Conservation (phyloP, 2,113 vertebrate species). For the Rhabdornis inornatus region DNA sequence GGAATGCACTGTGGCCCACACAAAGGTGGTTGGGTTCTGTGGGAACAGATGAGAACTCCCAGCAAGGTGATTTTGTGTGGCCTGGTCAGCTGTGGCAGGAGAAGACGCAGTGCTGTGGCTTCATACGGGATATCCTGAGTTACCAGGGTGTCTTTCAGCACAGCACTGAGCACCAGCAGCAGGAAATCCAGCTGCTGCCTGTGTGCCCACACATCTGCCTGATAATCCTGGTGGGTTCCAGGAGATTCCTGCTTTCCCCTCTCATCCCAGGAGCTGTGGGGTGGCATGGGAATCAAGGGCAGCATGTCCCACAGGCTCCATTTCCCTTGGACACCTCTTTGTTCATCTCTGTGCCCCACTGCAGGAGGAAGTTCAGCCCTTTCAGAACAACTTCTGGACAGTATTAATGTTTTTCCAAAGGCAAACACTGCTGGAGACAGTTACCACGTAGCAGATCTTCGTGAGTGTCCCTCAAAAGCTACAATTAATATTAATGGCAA, state of each 20-base stretch:
- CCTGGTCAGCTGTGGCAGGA: background rate
- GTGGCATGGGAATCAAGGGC: background rate
- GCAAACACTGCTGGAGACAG: background rate
- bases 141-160: background rate
- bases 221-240: background rate
- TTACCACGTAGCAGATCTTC: background rate
- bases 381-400: background rate
- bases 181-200: background rate
- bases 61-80: background rate
- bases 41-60: background rate
- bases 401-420: background rate
- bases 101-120: background rate
- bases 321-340: background rate
- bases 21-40: background rate
- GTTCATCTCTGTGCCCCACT: background rate
- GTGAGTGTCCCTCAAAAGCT: conserved; percentile 40
- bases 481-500: conserved; percentile 81
- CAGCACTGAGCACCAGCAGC: fast-evolving
- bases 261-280: background rate
- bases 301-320: background rate
- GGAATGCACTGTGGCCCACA: background rate
- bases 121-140: background rate
- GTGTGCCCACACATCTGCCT: background rate
- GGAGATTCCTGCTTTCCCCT: background rate
- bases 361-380: background rate